Evolutionary conservation across 2,113 vertebrate genomes (phyloP).

Genomic region (Lutjanus erythropterus): DNA sequence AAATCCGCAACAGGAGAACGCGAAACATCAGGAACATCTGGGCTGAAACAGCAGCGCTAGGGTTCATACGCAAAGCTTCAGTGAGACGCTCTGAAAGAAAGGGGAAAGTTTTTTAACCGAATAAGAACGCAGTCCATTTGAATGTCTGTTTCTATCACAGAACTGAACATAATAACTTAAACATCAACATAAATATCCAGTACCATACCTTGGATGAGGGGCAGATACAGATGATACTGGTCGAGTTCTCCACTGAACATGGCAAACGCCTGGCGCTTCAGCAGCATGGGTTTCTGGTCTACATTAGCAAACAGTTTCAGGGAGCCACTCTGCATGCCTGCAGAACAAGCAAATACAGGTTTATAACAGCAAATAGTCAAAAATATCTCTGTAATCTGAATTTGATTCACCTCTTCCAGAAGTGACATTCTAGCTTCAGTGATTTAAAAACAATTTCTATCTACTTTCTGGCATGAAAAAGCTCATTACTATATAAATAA

Average conservation of each 20-base stretch:
- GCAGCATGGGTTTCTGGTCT: slow-evolving; percentile 96
- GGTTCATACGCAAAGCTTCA: slow-evolving; percentile 92
- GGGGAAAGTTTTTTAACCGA: too few species aligned
- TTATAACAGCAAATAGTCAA: slow-evolving; percentile 10
- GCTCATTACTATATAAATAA: too few species aligned
- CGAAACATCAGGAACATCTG: slow-evolving; percentile 99
- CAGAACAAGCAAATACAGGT: slow-evolving; percentile 31
- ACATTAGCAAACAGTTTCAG: slow-evolving; percentile 92
- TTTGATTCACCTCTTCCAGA: not conserved
- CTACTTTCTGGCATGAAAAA: not conserved
- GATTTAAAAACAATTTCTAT: not conserved
- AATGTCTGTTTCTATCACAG: not conserved
- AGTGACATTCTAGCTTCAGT: not conserved
- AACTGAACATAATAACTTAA: not conserved
- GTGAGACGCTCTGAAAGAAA: slow-evolving; percentile 91
- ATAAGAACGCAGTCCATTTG: not conserved
- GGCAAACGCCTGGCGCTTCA: slow-evolving; percentile 96
- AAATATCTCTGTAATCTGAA: not conserved
- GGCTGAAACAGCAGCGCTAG: slow-evolving; percentile 88
- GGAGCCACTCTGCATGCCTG: slow-evolving; percentile 95
- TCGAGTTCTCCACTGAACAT: slow-evolving; percentile 96
- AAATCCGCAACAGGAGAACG: slow-evolving; percentile 94
- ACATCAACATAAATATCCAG: not conserved
- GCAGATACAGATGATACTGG: slow-evolving; percentile 97
- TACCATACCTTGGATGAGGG: slow-evolving; percentile 91